A percentile compares a stretch with the other conserved stretches of the same genome.
These are phyloP conservation scores for Drosophila littoralis DNA, from an alignment of 1,140 invertebrate genomes.

Conservation along the genomic window DNA sequence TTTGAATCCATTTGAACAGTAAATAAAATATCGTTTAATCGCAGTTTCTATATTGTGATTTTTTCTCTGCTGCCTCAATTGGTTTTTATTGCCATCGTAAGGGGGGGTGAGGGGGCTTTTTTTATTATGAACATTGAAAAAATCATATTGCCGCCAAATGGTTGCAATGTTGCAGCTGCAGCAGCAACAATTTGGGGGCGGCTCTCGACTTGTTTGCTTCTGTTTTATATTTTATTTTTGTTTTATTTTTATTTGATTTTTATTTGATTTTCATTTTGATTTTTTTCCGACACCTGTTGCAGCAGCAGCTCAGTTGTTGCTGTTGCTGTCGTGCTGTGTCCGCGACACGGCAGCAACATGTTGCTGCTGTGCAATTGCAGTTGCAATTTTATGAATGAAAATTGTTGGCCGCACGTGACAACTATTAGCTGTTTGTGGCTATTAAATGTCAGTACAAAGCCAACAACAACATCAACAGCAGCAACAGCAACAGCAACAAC, in stretches of 20 bases:
- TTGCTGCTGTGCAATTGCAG: constrained; percentile 46
- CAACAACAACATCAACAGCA: constrained; percentile 22
- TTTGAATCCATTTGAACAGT: constrained; percentile 32
- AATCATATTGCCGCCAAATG: constrained; percentile 43
- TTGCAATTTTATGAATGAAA: constrained; percentile 74
- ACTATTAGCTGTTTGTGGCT: constrained; percentile 75
- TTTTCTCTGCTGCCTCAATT: not conserved
- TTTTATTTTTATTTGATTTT: not conserved
- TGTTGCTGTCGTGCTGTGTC: not conserved
- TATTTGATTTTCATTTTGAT: not conserved
- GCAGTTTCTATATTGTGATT: constrained; percentile 3
- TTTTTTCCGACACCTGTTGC: constrained; percentile 1
- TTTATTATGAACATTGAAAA: constrained; percentile 54
- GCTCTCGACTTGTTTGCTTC: not conserved
- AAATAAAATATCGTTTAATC: constrained; percentile 47
- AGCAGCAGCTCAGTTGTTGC: not conserved
- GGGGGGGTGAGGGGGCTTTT: not conserved
- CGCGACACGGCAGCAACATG: constrained; percentile 40
- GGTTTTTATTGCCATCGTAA: constrained; percentile 6
- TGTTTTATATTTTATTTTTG: not conserved
- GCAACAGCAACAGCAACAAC: constrained; percentile 5
- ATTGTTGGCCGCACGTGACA: constrained; percentile 72
- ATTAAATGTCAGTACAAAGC: constrained; percentile 76
- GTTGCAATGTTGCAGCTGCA: not conserved
- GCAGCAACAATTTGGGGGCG: not conserved